phyloP scores from a whole-genome alignment of 2,888 invertebrate species.

The Lasioglossum calceatum region DNA sequence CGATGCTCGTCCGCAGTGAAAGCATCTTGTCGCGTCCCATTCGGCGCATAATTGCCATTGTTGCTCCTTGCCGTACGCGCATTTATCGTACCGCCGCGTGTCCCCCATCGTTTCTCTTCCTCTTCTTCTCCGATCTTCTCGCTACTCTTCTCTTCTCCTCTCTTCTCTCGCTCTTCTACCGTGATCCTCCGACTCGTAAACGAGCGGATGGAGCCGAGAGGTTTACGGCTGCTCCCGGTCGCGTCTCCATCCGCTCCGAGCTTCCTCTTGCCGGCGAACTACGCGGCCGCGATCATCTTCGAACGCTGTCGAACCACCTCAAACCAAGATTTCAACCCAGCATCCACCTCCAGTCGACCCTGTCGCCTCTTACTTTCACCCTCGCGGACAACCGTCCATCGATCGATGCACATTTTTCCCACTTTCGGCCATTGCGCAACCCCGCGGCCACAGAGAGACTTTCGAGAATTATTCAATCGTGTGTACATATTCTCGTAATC shows the following conservation, averaged over 20 bases:
- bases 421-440: neutral
- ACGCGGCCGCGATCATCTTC: slow-evolving; percentile 16
- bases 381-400: neutral
- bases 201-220: slow-evolving; percentile 10
- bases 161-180: neutral
- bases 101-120: slow-evolving; percentile 2
- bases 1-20: slow-evolving; percentile 59
- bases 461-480: neutral
- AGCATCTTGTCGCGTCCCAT: slow-evolving; percentile 64
- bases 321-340: neutral
- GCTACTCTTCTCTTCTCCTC: neutral
- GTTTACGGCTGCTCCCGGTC: slow-evolving; percentile 35
- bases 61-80: slow-evolving; percentile 23
- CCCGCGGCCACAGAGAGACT: too few species aligned
- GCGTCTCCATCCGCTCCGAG: neutral
- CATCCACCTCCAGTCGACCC: neutral
- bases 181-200: slow-evolving; percentile 30
- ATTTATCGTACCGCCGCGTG: slow-evolving; percentile 26
- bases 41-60: slow-evolving; percentile 64
- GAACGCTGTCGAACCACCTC: neutral
- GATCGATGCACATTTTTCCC: neutral
- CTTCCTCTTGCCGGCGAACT: slow-evolving; percentile 3
- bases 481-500: too few species aligned
- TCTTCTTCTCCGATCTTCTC: neutral
- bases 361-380: neutral